Conservation (phyloP, 2,888 invertebrate species). For the Barypeithes pellucidus region DNA sequence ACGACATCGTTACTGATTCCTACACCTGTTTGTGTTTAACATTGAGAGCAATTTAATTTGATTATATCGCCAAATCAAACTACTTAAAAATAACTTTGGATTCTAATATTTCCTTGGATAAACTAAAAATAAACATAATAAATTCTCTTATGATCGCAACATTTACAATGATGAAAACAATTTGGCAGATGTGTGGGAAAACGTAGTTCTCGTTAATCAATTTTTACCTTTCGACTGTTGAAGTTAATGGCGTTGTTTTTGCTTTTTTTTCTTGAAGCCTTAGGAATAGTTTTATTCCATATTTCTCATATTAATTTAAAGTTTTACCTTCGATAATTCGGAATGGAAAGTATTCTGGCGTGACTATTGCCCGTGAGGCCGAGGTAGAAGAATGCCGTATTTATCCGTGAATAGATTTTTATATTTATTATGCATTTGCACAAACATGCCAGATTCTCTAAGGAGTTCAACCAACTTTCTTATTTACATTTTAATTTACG, state of each 20-base stretch:
- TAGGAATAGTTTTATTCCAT: background rate
- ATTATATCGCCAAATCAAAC: constrained; percentile 48
- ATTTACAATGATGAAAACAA: constrained; percentile 33
- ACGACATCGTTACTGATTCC: constrained; percentile 77
- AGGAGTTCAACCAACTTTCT: too few species aligned
- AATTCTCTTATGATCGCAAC: constrained; percentile 47
- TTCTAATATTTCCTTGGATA: constrained; percentile 48
- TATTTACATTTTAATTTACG: too few species aligned
- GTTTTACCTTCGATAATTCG: too few species aligned
- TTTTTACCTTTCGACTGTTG: constrained; percentile 4
- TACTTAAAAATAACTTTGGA: constrained; percentile 52
- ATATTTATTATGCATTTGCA: too few species aligned
- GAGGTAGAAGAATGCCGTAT: too few species aligned
- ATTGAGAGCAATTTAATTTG: constrained; percentile 34
- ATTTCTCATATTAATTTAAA: background rate
- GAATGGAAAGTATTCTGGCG: too few species aligned
- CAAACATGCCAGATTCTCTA: too few species aligned
- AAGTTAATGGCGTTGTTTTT: background rate
- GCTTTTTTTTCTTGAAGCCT: background rate
- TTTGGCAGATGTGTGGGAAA: constrained; percentile 27
- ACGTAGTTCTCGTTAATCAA: constrained; percentile 3
- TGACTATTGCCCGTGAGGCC: too few species aligned
- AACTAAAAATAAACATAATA: constrained; percentile 54
- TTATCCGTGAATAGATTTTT: too few species aligned
- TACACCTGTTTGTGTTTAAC: constrained; percentile 20